Evolutionary conservation across 1,140 invertebrate species (phyloP), one percentile per base, ranked within the genome.

Genomic region (Araneus ventricosus): DNA sequence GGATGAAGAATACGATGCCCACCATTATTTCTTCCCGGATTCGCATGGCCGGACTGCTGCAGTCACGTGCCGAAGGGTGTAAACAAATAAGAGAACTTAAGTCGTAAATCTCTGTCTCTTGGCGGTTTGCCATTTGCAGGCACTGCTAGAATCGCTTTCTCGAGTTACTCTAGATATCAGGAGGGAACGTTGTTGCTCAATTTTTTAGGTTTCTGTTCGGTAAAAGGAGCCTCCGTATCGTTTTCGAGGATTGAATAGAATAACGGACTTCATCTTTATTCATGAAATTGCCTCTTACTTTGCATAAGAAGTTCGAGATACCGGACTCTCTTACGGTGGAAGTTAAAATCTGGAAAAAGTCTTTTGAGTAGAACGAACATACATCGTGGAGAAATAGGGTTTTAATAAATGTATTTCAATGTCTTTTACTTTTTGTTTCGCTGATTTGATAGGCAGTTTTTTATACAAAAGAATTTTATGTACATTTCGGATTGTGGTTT

Each of bases 41-140:
- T 17, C 70, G 70, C 70, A 37, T 75, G 34, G 70, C 70, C 30
- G 30, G 70, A 37, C 70, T 75, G 10, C 30, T 20, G 14, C 70
- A 37, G 70, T 75, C 70, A 75, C 70, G 70, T 75, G 70, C 30
- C 30, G 20, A 34, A 20, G 30, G 30, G 70, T 75, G 70, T 75
- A 75, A 75, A 75, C 70, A 75, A 75, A 75, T 75, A 75, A 75
- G 34, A 75, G 30, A 75, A 75, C 30, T 34, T 34, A 75, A 75
- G 70, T 75, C 70, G 70, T 75, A 75, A 75, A 75, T 63, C 59
- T 75, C 70, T 75, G 27, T 75, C 27, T 37, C 30, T 34, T 75
- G 70, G 70, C 30, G 2, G 34, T 5, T 34, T 75, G 70, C 70
- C 70, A 75, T 75, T 75, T 75, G 70, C 70, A 75, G 63, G 27